A percentile compares a stretch with the other conserved stretches of the same genome.
phyloP scores from a whole-genome alignment of 1,140 invertebrate species.

The Cotesia glomerata region DNA sequence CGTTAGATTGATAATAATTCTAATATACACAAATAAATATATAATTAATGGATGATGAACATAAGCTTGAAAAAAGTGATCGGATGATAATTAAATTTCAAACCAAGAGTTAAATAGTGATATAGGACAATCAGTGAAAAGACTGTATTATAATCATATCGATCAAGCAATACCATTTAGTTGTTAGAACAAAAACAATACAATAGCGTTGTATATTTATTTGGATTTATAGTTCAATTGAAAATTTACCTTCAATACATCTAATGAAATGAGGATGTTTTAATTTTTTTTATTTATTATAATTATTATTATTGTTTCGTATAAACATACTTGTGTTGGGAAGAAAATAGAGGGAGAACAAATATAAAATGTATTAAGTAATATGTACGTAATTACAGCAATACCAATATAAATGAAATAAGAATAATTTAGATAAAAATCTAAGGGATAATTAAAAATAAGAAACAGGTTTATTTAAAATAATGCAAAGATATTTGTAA shows the following conservation, averaged over 20 bases:
- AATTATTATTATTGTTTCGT: not conserved
- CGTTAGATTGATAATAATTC: constrained; percentile 63
- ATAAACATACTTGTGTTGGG: too few species aligned
- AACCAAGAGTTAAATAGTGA: constrained; percentile 54
- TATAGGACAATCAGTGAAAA: constrained; percentile 65
- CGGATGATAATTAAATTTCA: not conserved
- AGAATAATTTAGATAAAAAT: constrained; percentile 24
- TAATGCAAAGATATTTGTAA: constrained; percentile 52
- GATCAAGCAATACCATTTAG: constrained; percentile 57
- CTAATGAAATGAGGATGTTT: too few species aligned
- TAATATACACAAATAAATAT: constrained; percentile 47
- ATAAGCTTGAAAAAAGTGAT: constrained; percentile 8
- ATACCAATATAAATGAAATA: constrained; percentile 17
- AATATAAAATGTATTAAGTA: constrained; percentile 21
- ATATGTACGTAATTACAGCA: constrained; percentile 10
- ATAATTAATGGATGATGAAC: constrained; percentile 40
- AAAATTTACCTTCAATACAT: too few species aligned
- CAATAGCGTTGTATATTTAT: too few species aligned
- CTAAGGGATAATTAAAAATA: constrained; percentile 31
- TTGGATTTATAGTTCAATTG: too few species aligned
- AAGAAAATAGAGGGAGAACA: not conserved
- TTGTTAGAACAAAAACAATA: not conserved
- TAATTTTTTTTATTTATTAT: not conserved
- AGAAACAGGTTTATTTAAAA: constrained; percentile 31
- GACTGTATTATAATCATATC: constrained; percentile 61